Base-by-base conservation (phyloP, 2,888 invertebrate genomes). In the Andrena camellia region DNA sequence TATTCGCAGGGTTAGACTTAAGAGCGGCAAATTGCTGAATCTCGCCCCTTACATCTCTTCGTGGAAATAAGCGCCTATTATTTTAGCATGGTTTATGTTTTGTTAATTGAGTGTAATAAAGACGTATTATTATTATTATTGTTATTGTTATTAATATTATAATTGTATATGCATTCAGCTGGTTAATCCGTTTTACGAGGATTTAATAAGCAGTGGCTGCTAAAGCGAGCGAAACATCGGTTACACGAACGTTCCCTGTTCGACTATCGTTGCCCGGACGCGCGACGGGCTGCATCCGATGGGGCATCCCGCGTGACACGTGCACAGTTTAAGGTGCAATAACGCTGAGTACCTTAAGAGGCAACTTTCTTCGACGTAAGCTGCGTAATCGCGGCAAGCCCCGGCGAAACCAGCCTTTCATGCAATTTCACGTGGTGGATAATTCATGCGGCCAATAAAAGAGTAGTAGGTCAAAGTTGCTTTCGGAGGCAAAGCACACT, bases 371-470 rank as follows among this genome's bases (percentile, higher is more conserved):
- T 78, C 52, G 35, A 31, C 54, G 80, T 67, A 62, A 60, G 57
- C 70, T 50, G 60, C 73, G 66, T 67, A 77, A 72, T 57, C 48
- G 63, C 50, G 35, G 57, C 20, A 35, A 63, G 50, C 70, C 71
- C 67, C 74, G 72, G 29, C 20, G 76, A 74, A 63, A 57, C 78
- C 59, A 8, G 70, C 50, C 62, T 66, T 70, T 71, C 72, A 59
- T 66, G 78, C 68, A 54, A 78, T 78, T 82, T 71, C 78, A 63
- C 54, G 78, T 78, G 59, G 20, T 60, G 64, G 71, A 50, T 84
- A 82, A 75, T 78, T 78, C 82, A 78, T 68, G 78, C 60, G 59
- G 5, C 63, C 52, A 66, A 78, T 84, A 78, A 78, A 82, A 84
- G 69, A 52, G 52, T 60, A 64, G 71, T 71, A 68, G 82, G 75